Base-by-base conservation (phyloP, 2,888 invertebrate species). In the Drosophila suboccidentalis region DNA sequence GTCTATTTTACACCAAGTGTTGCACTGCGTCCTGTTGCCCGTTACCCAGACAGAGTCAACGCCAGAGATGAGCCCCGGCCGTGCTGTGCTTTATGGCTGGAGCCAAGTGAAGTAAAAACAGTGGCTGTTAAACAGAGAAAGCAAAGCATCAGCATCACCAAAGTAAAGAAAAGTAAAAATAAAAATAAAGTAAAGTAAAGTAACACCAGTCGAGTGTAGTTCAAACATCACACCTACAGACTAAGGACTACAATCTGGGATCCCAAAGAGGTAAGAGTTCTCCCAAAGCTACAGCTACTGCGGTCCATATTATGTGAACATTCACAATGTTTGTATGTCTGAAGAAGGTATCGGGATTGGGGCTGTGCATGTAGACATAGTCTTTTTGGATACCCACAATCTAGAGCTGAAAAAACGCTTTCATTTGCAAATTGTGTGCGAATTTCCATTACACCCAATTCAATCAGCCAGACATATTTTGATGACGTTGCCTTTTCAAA, bases 171-270 rank as follows among this genome's bases (percentile, higher is more conserved):
- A 57, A 32, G 61, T 44, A 57, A n/a, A 51, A 36, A 49, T 29
- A 66, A 61, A 66, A 61, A 43, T 41, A 60, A 53, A 68, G 63
- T 50, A 60, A 64, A 53, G 57, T 46, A 62, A 67, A 65, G 53
- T 47, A 55, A 65, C 54, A 70, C 70, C 71, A 74, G 83, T 83
- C 71, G 86, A 90, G 90, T 90, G 90, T 80, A 90, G 90, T 87
- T 90, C 83, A 90, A 90, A 90, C 82, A 90, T 90, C 72, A 90
- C 90, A 90, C 90, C 90, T 87, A 78, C 55, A 55, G 53, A 36
- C 55, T 22, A 29, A 34, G 62, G 59, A 43, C 38, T 46, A 29
- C 41, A 71, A 41, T 41, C 68, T 70, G 69, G 65, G 54, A 75
- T 47, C 67, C 65, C 68, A 64, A 55, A 73, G 61, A 66, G 70